Base-by-base conservation (phyloP, 2,113 vertebrate species). In the Regulus satrapa region DNA sequence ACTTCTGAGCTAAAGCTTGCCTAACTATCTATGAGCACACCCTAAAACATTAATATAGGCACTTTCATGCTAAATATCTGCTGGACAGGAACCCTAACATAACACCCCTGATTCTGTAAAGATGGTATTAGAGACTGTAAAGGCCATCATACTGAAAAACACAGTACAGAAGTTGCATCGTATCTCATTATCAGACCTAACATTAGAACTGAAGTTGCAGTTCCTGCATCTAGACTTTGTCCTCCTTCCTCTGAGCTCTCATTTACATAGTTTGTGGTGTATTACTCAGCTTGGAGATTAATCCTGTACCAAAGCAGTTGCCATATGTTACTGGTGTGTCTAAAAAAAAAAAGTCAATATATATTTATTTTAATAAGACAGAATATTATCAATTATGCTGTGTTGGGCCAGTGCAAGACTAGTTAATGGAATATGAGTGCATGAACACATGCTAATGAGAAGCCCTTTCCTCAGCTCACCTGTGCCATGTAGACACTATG, bases 401-500 rank as follows among this genome's bases (percentile, higher is more conserved):
- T 55, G 10, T 9, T 55, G 32, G 15, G 20, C 29, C 62, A 17
- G 13, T 36, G 59, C 4, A 12, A 86, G 18, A 68, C 28, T 18
- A 82, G 14, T 52, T 78, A 92, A 66, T 5, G 6, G 23, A 73
- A 28, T 52, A 64, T 5, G 6, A 88, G 26, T 73, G 23, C 55
- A 66, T 8, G 17, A 83, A 46, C 18, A 79, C n/a, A n/a, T 12
- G n/a, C 23, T 36, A 63, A 66, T 17, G 18, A 85, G 21, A 95
- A 34, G 5, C 28, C 10, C 56, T 34, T 66, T 67, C 21, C 28
- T 62, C 2, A 31, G 52, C 96, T 88, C 74, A 99, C 99, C 99
- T 99, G 97, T 99, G 99, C 99, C 99, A 99, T 4, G 99, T 99
- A 92, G 98, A 98, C 90, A 99, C 98, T 8, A 99, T 97, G 90